A percentile compares a stretch with the other conserved stretches of the same genome.
phyloP scores from a whole-genome alignment of 2,888 invertebrate species.

The Diloba caeruleocephala region DNA sequence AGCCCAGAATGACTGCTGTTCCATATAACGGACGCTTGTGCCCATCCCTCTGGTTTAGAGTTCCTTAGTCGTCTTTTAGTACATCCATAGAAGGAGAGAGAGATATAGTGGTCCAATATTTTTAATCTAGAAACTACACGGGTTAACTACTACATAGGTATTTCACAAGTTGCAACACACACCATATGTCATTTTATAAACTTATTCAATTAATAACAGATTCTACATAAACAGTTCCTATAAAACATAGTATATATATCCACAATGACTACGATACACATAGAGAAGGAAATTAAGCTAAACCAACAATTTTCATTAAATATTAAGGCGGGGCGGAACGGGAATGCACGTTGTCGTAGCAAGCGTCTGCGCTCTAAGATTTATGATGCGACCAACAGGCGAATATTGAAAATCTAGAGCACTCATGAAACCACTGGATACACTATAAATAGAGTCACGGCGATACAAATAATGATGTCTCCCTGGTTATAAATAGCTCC shows the following conservation, averaged over 20 bases:
- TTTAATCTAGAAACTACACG: too few relatives aligned
- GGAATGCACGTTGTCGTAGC: slow-evolving; percentile 82
- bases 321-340: slow-evolving; percentile 74
- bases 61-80: too few relatives aligned
- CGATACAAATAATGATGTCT: slow-evolving; percentile 61
- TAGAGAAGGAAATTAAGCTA: slow-evolving; percentile 71
- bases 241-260: slow-evolving; percentile 31
- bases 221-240: slow-evolving; percentile 6
- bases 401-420: slow-evolving; percentile 84
- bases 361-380: slow-evolving; percentile 76
- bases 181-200: neutral
- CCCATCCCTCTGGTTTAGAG: too few relatives aligned
- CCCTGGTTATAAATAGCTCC: slow-evolving; percentile 40
- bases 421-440: slow-evolving; percentile 77
- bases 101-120: too few relatives aligned
- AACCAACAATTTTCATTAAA: slow-evolving; percentile 84
- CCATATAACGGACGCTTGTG: too few relatives aligned
- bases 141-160: too few relatives aligned
- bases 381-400: slow-evolving; percentile 85
- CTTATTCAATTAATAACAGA: slow-evolving; percentile 4
- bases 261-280: slow-evolving; percentile 22
- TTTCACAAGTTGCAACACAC: too few relatives aligned
- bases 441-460: slow-evolving; percentile 71
- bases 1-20: too few relatives aligned
- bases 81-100: too few relatives aligned